phyloP scores from a whole-genome alignment of 1,140 invertebrate genomes.

The Glossosoma conforme region DNA sequence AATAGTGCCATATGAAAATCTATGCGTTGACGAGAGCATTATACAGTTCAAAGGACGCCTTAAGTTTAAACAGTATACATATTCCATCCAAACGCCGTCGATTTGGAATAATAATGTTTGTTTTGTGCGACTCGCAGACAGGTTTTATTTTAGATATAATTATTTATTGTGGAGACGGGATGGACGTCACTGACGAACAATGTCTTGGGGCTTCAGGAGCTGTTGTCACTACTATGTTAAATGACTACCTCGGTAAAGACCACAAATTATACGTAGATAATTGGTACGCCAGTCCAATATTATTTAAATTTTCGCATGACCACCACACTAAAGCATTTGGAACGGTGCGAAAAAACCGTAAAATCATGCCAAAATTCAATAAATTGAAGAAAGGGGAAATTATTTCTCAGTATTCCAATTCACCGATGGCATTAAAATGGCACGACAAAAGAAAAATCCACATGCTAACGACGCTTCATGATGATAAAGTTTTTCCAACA shows the following conservation, averaged over 20 bases:
- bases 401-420: too few species aligned
- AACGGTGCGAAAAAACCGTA: constrained; percentile 2
- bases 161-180: constrained; percentile 31
- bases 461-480: too few species aligned
- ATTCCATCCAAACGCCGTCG: constrained; percentile 33
- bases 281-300: constrained; percentile 16
- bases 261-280: constrained; percentile 17
- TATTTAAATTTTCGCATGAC: constrained; percentile 45
- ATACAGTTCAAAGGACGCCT: constrained; percentile 36
- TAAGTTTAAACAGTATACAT: too few species aligned
- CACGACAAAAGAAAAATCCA: too few species aligned
- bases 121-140: constrained; percentile 33
- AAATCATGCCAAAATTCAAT: constrained; percentile 7
- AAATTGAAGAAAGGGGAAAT: too few species aligned
- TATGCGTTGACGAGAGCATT: constrained; percentile 35
- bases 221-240: constrained; percentile 12
- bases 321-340: constrained; percentile 34
- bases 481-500: too few species aligned
- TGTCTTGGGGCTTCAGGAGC: constrained; percentile 7
- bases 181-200: constrained; percentile 8
- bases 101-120: constrained; percentile 37
- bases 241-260: constrained; percentile 10
- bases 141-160: constrained; percentile 34
- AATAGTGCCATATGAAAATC: constrained; percentile 16
- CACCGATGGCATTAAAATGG: too few species aligned